These are phyloP conservation scores for Tinea trinotella DNA, from an alignment of 2,888 invertebrate genomes.

Conservation along the genomic window DNA sequence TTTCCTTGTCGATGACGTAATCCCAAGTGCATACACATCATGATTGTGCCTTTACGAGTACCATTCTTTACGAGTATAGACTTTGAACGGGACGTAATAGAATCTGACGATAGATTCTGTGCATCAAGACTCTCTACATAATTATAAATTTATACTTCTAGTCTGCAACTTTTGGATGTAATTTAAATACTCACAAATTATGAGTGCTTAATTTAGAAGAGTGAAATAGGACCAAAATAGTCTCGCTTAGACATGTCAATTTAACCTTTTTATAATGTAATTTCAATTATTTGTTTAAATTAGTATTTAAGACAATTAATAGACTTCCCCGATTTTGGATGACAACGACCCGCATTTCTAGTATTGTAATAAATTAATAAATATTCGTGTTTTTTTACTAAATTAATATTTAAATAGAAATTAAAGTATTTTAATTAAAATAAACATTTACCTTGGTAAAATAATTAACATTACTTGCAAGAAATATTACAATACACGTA, in stretches of 20 bases:
- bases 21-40: slow-evolving; percentile 71
- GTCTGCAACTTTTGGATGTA: background rate
- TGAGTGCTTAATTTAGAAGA: slow-evolving; percentile 14
- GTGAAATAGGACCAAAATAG: slow-evolving; percentile 13
- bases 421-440: no score
- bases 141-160: background rate
- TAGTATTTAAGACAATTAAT: slow-evolving; percentile 5
- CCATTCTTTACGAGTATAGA: slow-evolving; percentile 72
- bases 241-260: slow-evolving; percentile 8
- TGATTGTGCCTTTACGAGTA: slow-evolving; percentile 62
- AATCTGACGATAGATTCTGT: slow-evolving; percentile 44
- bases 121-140: background rate
- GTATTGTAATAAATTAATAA: background rate
- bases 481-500: no score
- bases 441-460: no score
- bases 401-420: no score
- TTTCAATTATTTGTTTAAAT: background rate
- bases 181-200: background rate
- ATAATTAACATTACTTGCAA: no score
- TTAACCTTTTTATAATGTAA: background rate
- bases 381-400: background rate
- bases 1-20: slow-evolving; percentile 41
- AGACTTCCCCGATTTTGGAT: background rate
- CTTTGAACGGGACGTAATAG: slow-evolving; percentile 72
- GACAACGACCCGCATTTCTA: background rate